Base-by-base conservation (phyloP, 2,888 invertebrate species). In the Metellina segmentata region DNA sequence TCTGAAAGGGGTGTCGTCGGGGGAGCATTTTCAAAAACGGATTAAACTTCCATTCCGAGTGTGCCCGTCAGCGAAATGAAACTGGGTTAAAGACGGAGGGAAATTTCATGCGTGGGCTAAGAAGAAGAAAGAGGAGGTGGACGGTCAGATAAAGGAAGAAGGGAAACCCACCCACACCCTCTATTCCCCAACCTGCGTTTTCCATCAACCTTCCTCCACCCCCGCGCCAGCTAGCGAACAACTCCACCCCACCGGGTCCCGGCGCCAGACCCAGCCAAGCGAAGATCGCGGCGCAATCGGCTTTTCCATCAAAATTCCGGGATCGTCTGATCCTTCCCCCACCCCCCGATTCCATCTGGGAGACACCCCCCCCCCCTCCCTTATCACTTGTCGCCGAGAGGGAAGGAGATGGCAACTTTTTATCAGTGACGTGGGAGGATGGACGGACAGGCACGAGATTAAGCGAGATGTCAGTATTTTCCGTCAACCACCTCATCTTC, bases 251-350 rank as follows among this genome's bases (percentile, higher is more conserved):
- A 34, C 34, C 34, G 34, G 34, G 34, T 34, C 53, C 86, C 71
- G 91, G 91, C 87, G 91, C 87, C 86, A 83, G 87, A 91, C 61
- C 51, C 91, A 91, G 77, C 87, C 87, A 75, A 77, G 87, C 91
- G 87, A 9, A 82, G 91, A 82, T 83, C 77, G 72, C 69, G 87
- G 78, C 78, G 81, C 87, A 87, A 91, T 91, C 91, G 87, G 91
- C 77, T 83, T 78, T 91, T 91, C 91, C 91, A 91, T 91, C 91
- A 91, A 91, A 91, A 87, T 83, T 82, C 81, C 77, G 13, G 61
- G 61, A 61, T 61, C 61, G 61, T 61, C 61, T 61, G 61, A 79
- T 61, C 61, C 61, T 34, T 79, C 53, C 53, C 7, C 19, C 79
- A 53, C 61, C 16, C 34, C 53, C 61, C 79, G 52, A 77, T 19